phyloP scores from a whole-genome alignment of 2,797 vertebrate species.

The Hippoglossus hippoglossus region DNA sequence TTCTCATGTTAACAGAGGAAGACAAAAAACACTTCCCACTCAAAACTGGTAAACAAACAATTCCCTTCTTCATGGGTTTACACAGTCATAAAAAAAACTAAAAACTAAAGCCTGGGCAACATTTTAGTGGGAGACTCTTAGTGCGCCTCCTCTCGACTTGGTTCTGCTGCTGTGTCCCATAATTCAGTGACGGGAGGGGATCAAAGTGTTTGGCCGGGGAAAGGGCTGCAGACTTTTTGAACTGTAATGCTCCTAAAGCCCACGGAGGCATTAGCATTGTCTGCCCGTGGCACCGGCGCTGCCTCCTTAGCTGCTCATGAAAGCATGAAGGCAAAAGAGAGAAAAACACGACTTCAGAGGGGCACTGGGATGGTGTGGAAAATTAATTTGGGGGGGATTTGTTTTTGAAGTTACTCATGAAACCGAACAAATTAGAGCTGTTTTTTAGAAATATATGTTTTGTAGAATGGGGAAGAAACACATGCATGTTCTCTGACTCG shows the following conservation, averaged over 20 bases:
- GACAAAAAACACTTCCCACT: no score
- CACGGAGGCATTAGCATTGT: constrained; percentile 68
- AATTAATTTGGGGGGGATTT: constrained; percentile 32
- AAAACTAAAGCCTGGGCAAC: constrained; percentile 24
- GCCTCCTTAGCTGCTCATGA: constrained; percentile 69
- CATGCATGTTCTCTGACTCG: no score
- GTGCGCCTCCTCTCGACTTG: constrained; percentile 38
- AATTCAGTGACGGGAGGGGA: constrained; percentile 59
- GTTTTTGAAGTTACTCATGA: constrained; percentile 28
- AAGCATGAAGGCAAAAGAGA: constrained; percentile 54
- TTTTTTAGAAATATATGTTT: neutral
- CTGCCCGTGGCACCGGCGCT: constrained; percentile 54
- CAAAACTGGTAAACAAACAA: no score
- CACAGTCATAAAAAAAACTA: neutral
- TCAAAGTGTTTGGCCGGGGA: constrained; percentile 67
- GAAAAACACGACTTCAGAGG: constrained; percentile 13
- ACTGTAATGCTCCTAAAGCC: constrained; percentile 62
- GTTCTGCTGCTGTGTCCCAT: constrained; percentile 41
- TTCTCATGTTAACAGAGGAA: no score
- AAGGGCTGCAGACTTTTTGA: constrained; percentile 55
- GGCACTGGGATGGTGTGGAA: constrained; percentile 45
- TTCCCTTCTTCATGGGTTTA: no score
- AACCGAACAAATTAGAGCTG: constrained; percentile 32
- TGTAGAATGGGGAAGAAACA: neutral
- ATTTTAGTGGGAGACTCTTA: constrained; percentile 29